Conservation (phyloP, 1,140 invertebrate species). For the Vanessa tameamea region DNA sequence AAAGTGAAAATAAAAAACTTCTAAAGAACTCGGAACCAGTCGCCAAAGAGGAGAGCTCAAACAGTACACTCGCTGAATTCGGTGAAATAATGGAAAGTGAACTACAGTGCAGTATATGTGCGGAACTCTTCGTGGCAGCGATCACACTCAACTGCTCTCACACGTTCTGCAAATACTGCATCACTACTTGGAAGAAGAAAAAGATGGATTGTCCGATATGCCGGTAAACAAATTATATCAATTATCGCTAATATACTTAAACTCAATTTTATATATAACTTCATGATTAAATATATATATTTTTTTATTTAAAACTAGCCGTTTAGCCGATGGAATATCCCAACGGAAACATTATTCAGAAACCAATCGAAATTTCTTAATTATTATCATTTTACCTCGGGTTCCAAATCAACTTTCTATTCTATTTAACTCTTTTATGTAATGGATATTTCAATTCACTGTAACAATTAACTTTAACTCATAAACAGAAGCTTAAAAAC, state of each 20-base stretch:
- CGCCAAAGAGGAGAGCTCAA: conserved; percentile 1
- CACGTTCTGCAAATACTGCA: conserved; percentile 89
- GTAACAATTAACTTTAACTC: too few species aligned
- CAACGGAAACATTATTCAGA: too few species aligned
- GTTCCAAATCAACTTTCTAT: too few species aligned
- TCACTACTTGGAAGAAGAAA: conserved; percentile 86
- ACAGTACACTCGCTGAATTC: conserved; percentile 80
- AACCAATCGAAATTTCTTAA: too few species aligned
- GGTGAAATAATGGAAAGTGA: conserved; percentile 87
- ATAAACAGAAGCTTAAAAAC: too few species aligned
- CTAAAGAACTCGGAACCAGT: conserved; percentile 51
- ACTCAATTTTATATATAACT: too few species aligned
- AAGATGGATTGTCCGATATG: conserved; percentile 89
- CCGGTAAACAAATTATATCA: conserved; percentile 54
- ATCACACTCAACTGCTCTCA: conserved; percentile 89
- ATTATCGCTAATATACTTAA: not conserved
- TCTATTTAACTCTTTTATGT: too few species aligned
- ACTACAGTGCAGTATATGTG: conserved; percentile 89
- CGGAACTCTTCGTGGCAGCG: conserved; percentile 87
- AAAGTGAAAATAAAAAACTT: conserved; percentile 70
- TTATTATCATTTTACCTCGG: too few species aligned
- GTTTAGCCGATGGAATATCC: too few species aligned
- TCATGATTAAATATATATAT: too few species aligned
- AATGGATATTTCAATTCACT: too few species aligned
- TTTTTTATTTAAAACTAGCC: too few species aligned